phyloP scores from a whole-genome alignment of 2,113 vertebrate species.

The Tetrax tetrax region DNA sequence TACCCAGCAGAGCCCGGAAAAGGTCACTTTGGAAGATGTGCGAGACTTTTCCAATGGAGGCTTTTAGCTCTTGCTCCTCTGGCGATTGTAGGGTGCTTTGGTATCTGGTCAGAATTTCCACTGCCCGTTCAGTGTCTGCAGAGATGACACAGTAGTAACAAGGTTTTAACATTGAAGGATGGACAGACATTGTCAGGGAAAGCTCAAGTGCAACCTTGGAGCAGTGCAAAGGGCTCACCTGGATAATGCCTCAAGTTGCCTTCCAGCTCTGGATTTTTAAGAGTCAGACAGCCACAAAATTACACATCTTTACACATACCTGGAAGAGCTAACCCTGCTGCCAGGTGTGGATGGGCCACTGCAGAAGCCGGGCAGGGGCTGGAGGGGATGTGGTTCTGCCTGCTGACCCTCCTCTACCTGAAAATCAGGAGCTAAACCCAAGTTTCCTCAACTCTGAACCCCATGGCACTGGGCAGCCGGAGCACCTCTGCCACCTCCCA shows the following conservation, averaged over 20 bases:
- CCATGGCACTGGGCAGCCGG: not conserved
- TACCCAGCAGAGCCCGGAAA: constrained; percentile 88
- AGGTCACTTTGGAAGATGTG: constrained; percentile 85
- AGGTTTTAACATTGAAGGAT: not conserved
- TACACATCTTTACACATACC: not conserved
- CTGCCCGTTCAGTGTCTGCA: constrained; percentile 85
- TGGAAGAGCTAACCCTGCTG: not conserved
- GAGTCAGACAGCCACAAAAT: not conserved
- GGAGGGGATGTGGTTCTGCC: not conserved
- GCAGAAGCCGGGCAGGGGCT: accelerated
- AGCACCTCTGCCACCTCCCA: not conserved
- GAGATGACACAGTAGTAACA: constrained; percentile 25
- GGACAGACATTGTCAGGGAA: not conserved
- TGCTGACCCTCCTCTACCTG: not conserved
- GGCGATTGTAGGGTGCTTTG: constrained; percentile 82
- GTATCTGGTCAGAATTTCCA: constrained; percentile 83
- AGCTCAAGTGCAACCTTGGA: not conserved
- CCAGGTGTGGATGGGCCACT: accelerated
- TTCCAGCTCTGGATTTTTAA: not conserved
- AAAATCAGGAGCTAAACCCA: not conserved
- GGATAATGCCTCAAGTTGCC: not conserved
- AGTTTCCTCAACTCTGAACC: not conserved
- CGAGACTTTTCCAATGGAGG: constrained; percentile 84
- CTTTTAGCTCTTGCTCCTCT: constrained; percentile 83
- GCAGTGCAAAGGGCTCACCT: not conserved